A percentile compares a stretch with the other conserved stretches of the same genome.
Conservation (phyloP, 1,140 invertebrate species). For the Mactra quadrangularis region DNA sequence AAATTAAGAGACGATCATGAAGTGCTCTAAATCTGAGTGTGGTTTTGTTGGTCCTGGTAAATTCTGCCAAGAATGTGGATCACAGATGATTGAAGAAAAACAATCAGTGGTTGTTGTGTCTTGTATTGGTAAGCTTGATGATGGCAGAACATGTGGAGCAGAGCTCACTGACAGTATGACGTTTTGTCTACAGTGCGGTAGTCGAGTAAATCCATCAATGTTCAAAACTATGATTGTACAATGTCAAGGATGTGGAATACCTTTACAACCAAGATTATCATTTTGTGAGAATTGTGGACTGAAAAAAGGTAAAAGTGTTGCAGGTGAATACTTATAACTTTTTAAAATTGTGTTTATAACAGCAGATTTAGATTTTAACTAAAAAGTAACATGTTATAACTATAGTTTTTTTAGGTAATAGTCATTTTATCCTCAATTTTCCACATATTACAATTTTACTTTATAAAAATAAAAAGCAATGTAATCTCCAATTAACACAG, state of each 20-base stretch:
- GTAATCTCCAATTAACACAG: too few relatives aligned
- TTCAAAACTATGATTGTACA: background rate
- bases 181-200: background rate
- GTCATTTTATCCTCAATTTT: too few relatives aligned
- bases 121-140: background rate
- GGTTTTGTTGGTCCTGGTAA: background rate
- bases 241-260: background rate
- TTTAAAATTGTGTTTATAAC: too few relatives aligned
- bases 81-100: background rate
- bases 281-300: constrained; percentile 12
- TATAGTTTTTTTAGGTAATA: too few relatives aligned
- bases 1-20: background rate
- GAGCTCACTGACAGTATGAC: background rate
- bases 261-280: background rate
- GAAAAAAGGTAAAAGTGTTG: background rate
- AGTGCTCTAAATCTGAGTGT: constrained; percentile 1
- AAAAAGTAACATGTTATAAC: too few relatives aligned
- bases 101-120: background rate
- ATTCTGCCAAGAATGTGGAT: constrained; percentile 11
- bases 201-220: background rate
- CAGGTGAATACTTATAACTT: background rate
- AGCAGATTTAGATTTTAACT: too few relatives aligned
- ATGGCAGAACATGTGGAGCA: background rate
- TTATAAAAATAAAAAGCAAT: too few relatives aligned
- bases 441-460: too few relatives aligned